Base-by-base conservation (phyloP, 2,797 vertebrate genomes). In the Sebastes taczanowskii region DNA sequence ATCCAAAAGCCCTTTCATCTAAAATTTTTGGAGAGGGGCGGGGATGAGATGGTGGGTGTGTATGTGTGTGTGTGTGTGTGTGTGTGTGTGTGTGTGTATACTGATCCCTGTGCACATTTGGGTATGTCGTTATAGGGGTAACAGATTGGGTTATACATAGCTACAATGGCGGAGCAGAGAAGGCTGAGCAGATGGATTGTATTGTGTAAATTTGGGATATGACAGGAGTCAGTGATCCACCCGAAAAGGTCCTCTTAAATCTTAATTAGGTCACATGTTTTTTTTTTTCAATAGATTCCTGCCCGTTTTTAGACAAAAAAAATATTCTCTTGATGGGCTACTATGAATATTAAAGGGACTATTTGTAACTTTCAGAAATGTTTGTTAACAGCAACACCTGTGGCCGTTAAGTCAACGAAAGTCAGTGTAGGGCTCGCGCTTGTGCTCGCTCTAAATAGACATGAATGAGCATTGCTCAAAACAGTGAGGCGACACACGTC, bases 1-100 rank as follows among this genome's bases (percentile, higher is more conserved):
- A 95, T 93, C 94, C 95, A 94, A 94, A 95, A 96, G 94, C 91
- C 92, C 95, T 95, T 96, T 95, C 95, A 95, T 95, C 93, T 95
- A 83, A 95, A 90, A 93, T 92, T 94, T 95, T 95, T 94, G 92
- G 94, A 92, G 88, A 94, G 90, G 89, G 95, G 92, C 89, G 94
- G 94, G 93, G 91, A 90, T 84, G 90, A 82, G 90, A 91, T 90
- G 89, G 79, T 70, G 83, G 85, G 81, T 85, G 80, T 74, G 65
- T 63, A 78, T 25, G 82, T 75, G 77, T 67, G 58, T 64, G 74
- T 46, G 20, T 13, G 61, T 42, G 2, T 11, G 60, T 42, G 60
- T 42, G 22, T 52, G 38, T 14, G 42, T 46, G 52, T 25, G 38
- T 42, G 13, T 73, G 83, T 83, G 81, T 90, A 88, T 83, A 86